These are phyloP conservation scores for Syngnathus rostellatus DNA, from an alignment of 2,797 vertebrate species.

Conservation along the genomic window DNA sequence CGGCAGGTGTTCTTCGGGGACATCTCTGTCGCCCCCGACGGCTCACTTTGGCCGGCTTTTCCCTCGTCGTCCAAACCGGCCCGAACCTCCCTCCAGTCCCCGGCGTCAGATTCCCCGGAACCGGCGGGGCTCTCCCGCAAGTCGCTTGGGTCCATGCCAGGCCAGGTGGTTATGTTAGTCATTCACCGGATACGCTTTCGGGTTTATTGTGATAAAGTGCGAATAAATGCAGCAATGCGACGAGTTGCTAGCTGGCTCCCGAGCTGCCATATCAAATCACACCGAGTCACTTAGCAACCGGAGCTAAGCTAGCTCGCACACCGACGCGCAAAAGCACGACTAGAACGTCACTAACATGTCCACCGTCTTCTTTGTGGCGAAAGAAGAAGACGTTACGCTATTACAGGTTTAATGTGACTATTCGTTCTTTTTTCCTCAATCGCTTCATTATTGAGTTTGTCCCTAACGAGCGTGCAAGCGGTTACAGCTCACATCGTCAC, in stretches of 20 bases:
- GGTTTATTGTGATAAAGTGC: neutral
- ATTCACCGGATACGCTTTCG: neutral
- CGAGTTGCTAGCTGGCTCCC: neutral
- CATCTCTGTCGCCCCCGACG: constrained; percentile 9
- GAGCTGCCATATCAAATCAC: constrained; percentile 29
- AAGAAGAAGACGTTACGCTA: neutral
- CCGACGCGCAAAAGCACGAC: constrained; percentile 23
- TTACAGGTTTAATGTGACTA: constrained; percentile 9
- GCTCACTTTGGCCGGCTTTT: constrained; percentile 34
- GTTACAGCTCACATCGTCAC: constrained; percentile 31
- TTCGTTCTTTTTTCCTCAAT: neutral
- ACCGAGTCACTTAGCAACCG: constrained; percentile 9
- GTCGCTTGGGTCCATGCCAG: constrained; percentile 68
- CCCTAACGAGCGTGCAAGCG: constrained; percentile 44
- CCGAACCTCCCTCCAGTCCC: constrained; percentile 65
- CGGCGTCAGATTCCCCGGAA: constrained; percentile 66
- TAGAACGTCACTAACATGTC: constrained; percentile 10
- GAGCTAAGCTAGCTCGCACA: constrained; percentile 30
- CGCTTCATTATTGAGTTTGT: constrained; percentile 22
- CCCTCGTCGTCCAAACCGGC: constrained; percentile 47
- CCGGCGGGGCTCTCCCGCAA: constrained; percentile 74
- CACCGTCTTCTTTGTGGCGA: neutral
- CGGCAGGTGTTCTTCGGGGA: constrained; percentile 28
- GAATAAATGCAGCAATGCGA: neutral
- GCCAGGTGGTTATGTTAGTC: constrained; percentile 19